Percentiles rank a stretch among this genome's conserved stretches.
These are phyloP conservation scores for Ondatra zibethicus DNA, from an alignment of 2,113 vertebrate genomes.

Conservation along the genomic window DNA sequence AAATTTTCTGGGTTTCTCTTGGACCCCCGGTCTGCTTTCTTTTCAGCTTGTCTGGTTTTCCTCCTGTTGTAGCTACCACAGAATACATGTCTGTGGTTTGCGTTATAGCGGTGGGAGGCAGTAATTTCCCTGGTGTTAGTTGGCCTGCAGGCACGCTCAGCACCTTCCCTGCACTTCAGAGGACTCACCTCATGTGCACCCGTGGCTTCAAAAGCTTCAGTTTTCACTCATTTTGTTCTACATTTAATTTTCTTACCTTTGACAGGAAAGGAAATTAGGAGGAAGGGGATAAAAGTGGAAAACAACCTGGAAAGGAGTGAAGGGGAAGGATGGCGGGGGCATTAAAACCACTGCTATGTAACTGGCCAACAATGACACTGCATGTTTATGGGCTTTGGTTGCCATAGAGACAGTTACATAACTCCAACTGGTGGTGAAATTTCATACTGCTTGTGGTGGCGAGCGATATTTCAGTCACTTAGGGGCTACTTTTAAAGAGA, in stretches of 20 bases:
- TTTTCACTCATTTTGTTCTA: conserved; percentile 62
- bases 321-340: not conserved
- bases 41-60: conserved; percentile 1
- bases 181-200: not conserved
- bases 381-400: conserved; percentile 77
- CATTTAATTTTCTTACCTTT: conserved; percentile 65
- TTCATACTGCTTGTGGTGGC: conserved; percentile 78
- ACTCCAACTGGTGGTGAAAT: conserved; percentile 79
- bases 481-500: conserved; percentile 78
- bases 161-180: conserved; percentile 19
- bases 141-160: not conserved
- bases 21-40: not conserved
- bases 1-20: conserved; percentile 30
- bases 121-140: conserved; percentile 25
- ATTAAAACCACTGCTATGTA: conserved; percentile 72
- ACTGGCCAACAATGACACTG: conserved; percentile 74
- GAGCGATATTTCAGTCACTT: conserved; percentile 78
- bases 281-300: conserved; percentile 45
- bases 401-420: conserved; percentile 72
- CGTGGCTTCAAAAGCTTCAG: conserved; percentile 21
- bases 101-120: conserved; percentile 2
- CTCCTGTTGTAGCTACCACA: conserved; percentile 29
- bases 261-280: conserved; percentile 15
- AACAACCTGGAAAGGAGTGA: conserved; percentile 65
- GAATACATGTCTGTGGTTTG: not conserved